phyloP scores from a whole-genome alignment of 2,113 vertebrate species.

The Trogon surrucura region DNA sequence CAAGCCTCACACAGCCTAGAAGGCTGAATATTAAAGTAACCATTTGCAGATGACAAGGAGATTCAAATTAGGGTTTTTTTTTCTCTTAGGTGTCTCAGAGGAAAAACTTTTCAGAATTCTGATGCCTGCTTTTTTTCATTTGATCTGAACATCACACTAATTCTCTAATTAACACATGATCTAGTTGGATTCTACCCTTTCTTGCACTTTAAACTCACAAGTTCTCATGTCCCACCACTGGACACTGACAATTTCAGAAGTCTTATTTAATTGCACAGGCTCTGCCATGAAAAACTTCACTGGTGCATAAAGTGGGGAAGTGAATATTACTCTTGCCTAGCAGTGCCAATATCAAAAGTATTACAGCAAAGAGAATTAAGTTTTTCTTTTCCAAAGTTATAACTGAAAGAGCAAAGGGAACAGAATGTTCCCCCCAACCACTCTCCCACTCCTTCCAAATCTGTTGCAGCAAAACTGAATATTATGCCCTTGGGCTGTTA shows the following conservation, averaged over 20 bases:
- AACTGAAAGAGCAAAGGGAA: background rate
- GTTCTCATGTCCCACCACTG: background rate
- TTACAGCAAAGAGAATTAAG: background rate
- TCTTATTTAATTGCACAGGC: background rate
- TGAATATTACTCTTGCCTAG: background rate
- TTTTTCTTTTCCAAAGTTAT: background rate
- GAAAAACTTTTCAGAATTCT: background rate
- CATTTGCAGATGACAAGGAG: background rate
- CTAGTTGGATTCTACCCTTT: background rate
- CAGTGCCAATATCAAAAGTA: background rate
- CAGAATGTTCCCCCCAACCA: background rate
- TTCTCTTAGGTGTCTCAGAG: background rate
- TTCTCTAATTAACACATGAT: background rate
- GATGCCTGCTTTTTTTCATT: background rate
- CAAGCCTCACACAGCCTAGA: background rate
- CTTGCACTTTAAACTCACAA: background rate
- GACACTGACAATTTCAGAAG: background rate
- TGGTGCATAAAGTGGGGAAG: background rate
- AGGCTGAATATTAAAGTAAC: background rate
- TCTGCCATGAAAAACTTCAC: background rate
- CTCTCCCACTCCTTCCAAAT: background rate
- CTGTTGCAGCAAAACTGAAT: background rate
- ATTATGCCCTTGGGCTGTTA: background rate
- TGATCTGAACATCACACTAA: background rate
- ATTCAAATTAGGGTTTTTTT: background rate